A percentile compares a stretch with the other conserved stretches of the same genome.
Conservation (phyloP, 2,888 invertebrate species). For the Cremastobaeus sp. region DNA sequence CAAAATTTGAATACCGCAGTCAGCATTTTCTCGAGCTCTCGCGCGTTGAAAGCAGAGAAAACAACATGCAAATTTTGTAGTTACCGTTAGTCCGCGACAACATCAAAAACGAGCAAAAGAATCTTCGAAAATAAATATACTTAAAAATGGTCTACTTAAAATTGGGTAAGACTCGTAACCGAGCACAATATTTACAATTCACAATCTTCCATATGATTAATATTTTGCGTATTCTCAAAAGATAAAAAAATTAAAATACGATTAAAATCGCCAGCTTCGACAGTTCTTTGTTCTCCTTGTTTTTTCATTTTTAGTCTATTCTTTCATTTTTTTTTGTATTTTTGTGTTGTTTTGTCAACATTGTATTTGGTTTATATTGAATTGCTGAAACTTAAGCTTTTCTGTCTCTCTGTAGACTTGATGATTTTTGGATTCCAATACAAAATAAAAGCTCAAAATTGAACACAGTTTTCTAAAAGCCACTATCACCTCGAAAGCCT, state of each 20-base stretch:
- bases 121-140: constrained; percentile 31
- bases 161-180: too few relatives aligned
- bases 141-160: constrained; percentile 20
- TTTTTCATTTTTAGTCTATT: constrained; percentile 2
- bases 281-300: neutral
- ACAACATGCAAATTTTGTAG: too few relatives aligned
- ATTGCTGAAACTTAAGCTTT: too few relatives aligned
- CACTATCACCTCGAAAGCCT: constrained; percentile 38
- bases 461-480: constrained; percentile 5
- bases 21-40: too few relatives aligned
- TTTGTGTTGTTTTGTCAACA: neutral
- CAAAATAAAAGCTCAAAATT: neutral
- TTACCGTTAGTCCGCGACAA: constrained; percentile 19
- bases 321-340: constrained; percentile 1
- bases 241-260: too few relatives aligned
- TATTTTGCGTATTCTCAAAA: too few relatives aligned
- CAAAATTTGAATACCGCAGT: too few relatives aligned
- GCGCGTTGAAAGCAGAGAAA: too few relatives aligned
- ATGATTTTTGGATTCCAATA: too few relatives aligned
- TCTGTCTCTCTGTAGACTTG: neutral
- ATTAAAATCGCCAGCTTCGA: too few relatives aligned
- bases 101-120: neutral
- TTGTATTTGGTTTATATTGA: too few relatives aligned
- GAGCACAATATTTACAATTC: constrained; percentile 28
- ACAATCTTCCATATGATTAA: too few relatives aligned